A percentile compares a stretch with the other conserved stretches of the same genome.
phyloP scores from a whole-genome alignment of 2,797 vertebrate genomes.

The Microhierax caerulescens region DNA sequence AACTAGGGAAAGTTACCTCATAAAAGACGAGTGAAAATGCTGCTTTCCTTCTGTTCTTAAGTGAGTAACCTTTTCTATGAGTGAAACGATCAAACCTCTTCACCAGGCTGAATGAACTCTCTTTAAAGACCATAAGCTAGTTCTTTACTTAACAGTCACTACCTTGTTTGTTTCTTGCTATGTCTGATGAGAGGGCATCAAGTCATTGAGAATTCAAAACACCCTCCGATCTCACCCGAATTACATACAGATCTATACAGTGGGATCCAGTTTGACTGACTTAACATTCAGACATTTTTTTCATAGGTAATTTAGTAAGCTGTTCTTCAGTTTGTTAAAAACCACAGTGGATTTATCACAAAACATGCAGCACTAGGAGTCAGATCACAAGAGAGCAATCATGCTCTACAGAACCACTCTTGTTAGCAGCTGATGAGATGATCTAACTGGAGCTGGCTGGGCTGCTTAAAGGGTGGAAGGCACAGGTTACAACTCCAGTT shows the following conservation, averaged over 20 bases:
- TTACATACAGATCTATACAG: neutral
- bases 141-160: neutral
- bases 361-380: neutral
- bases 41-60: neutral
- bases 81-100: accelerated
- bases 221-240: neutral
- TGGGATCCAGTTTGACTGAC: neutral
- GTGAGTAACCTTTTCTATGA: neutral
- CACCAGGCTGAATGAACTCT: neutral
- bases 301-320: neutral
- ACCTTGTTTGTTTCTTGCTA: neutral
- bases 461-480: neutral
- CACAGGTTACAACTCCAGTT: neutral
- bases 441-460: neutral
- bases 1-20: neutral
- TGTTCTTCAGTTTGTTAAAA: neutral
- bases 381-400: neutral
- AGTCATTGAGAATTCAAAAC: neutral
- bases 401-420: neutral
- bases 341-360: neutral
- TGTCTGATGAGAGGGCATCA: neutral
- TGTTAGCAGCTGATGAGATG: neutral
- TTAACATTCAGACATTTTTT: neutral
- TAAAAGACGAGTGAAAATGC: neutral
- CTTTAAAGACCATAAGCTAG: neutral